Evolutionary conservation across 2,888 invertebrate species (phyloP).

Genomic region (Molanna angustata): DNA sequence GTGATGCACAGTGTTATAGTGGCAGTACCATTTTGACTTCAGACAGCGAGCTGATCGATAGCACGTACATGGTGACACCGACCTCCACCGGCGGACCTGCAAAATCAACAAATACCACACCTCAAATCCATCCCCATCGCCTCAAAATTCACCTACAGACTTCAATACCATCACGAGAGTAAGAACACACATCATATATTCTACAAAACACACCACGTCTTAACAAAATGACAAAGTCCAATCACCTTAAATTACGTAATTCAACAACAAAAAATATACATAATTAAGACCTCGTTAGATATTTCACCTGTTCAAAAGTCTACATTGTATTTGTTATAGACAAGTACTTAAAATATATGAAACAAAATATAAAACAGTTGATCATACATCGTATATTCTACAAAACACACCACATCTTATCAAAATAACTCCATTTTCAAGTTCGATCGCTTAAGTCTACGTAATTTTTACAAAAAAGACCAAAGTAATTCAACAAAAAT

Average conservation of each 20-base stretch:
- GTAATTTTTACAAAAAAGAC: too few relatives aligned
- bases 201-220: background rate
- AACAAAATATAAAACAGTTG: too few relatives aligned
- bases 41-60: constrained; percentile 77
- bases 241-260: too few relatives aligned
- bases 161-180: background rate
- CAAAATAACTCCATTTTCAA: too few relatives aligned
- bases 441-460: too few relatives aligned
- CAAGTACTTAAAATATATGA: too few relatives aligned
- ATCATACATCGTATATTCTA: background rate
- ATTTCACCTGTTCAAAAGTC: too few relatives aligned
- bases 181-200: background rate
- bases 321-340: too few relatives aligned
- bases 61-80: constrained; percentile 79
- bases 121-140: constrained; percentile 20
- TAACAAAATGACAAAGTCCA: too few relatives aligned
- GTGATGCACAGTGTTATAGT: constrained; percentile 17
- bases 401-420: background rate
- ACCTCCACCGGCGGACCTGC: constrained; percentile 76
- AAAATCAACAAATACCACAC: constrained; percentile 43
- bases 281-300: too few relatives aligned
- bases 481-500: too few relatives aligned
- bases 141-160: background rate
- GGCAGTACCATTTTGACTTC: constrained; percentile 77
- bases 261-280: too few relatives aligned